Evolutionary conservation across 2,113 vertebrate genomes (phyloP).

Genomic region (Cryptoleucopteryx plumbea): DNA sequence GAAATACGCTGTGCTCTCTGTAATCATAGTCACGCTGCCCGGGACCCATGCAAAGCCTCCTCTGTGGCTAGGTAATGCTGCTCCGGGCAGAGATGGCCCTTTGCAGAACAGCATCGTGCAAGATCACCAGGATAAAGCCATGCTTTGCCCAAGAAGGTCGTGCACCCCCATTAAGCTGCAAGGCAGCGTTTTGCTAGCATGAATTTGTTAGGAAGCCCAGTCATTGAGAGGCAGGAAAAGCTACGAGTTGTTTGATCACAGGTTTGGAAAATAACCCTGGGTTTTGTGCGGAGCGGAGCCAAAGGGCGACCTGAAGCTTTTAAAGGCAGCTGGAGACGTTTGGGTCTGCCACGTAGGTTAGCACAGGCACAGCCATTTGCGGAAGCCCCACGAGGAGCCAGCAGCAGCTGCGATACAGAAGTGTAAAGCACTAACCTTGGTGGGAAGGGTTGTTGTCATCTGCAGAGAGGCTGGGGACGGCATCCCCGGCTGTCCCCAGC

Average conservation of each 20-base stretch:
- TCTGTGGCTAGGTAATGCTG: neutral
- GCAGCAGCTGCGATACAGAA: too few species aligned
- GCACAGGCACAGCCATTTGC: neutral
- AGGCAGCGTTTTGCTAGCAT: accelerated
- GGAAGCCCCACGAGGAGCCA: neutral
- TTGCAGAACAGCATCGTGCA: neutral
- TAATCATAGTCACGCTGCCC: neutral
- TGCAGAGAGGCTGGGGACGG: neutral
- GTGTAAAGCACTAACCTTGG: neutral
- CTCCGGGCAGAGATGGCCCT: neutral
- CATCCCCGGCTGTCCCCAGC: neutral
- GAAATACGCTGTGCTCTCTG: neutral
- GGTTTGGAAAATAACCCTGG: neutral
- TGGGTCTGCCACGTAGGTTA: too few species aligned
- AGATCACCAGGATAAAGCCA: neutral
- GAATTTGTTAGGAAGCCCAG: too few species aligned
- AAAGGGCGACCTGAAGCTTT: neutral
- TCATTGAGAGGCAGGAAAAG: neutral
- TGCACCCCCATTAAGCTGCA: neutral
- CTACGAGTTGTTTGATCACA: neutral
- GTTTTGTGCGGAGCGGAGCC: neutral
- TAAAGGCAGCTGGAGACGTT: neutral
- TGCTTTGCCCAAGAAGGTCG: accelerated
- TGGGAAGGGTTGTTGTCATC: neutral
- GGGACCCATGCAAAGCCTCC: neutral